Evolutionary conservation across 2,888 invertebrate species (phyloP).

Genomic region (Tillus elongatus): DNA sequence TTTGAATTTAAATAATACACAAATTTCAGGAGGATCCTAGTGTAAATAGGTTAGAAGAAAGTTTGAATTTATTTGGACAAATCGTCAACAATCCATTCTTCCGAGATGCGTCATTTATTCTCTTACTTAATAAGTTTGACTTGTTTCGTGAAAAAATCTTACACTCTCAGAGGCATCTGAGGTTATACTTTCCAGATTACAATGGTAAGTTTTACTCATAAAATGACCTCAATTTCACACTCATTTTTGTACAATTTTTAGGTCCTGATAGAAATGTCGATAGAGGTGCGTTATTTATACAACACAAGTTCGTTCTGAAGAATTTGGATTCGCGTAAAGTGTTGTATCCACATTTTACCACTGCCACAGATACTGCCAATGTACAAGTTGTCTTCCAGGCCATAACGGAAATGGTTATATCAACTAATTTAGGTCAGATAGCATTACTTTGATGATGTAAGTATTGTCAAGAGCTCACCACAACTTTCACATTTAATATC

Average conservation of each 20-base stretch:
- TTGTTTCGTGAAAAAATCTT: constrained; percentile 56
- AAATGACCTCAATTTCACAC: too few species aligned
- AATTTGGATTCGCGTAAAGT: constrained; percentile 50
- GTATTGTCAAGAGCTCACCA: too few species aligned
- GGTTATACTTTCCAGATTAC: constrained; percentile 52
- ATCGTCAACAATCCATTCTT: constrained; percentile 59
- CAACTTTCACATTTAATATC: too few species aligned
- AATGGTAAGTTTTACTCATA: constrained; percentile 41
- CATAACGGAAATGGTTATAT: constrained; percentile 57
- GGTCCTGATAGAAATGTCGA: constrained; percentile 56
- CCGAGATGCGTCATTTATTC: constrained; percentile 51
- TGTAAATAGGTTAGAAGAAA: constrained; percentile 55
- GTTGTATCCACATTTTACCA: constrained; percentile 57
- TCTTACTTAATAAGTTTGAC: constrained; percentile 58
- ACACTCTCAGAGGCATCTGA: constrained; percentile 51
- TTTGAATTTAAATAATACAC: constrained; percentile 6
- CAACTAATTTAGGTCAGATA: constrained; percentile 51
- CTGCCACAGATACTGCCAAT: constrained; percentile 58
- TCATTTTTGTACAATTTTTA: too few species aligned
- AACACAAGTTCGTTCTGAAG: constrained; percentile 50
- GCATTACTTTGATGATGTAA: constrained; percentile 42
- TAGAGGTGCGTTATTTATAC: constrained; percentile 52
- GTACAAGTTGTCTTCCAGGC: constrained; percentile 57
- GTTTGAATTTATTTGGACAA: constrained; percentile 53
- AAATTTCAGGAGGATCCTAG: constrained; percentile 48